phyloP scores from a whole-genome alignment of 1,140 invertebrate genomes.

The Halesus radiatus region DNA sequence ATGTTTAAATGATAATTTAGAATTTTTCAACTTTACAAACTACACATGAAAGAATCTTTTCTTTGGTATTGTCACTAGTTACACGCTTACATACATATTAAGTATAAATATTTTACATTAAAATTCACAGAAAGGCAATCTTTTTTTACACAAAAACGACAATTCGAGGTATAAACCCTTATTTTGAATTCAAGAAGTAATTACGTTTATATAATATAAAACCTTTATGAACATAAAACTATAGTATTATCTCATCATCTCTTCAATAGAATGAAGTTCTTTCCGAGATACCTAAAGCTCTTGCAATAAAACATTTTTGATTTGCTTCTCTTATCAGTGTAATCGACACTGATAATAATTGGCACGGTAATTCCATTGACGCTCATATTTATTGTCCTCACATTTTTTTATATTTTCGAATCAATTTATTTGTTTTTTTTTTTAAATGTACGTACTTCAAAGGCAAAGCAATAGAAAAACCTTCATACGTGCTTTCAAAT shows the following conservation, averaged over 20 bases:
- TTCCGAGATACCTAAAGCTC: not conserved
- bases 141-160: conserved; percentile 21
- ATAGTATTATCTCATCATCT: not conserved
- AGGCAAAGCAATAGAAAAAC: not conserved
- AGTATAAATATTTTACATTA: conserved; percentile 27
- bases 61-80: conserved; percentile 31
- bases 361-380: conserved; percentile 11
- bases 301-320: not conserved
- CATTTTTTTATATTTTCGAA: not conserved
- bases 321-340: not conserved
- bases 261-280: not conserved
- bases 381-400: conserved; percentile 1
- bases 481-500: too few species aligned
- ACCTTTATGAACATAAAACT: not conserved
- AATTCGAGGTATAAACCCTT: conserved; percentile 1
- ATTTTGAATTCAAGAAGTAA: not conserved
- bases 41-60: conserved; percentile 24
- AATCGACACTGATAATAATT: conserved; percentile 14
- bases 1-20: conserved; percentile 35
- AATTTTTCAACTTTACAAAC: conserved; percentile 35
- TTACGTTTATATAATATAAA: not conserved
- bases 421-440: too few species aligned
- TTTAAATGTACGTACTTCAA: not conserved
- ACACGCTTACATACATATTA: not conserved
- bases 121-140: conserved; percentile 31